A percentile compares a stretch with the other conserved stretches of the same genome.
Evolutionary conservation across 1,140 invertebrate genomes (phyloP).

Genomic region (Drosophila nasuta): DNA sequence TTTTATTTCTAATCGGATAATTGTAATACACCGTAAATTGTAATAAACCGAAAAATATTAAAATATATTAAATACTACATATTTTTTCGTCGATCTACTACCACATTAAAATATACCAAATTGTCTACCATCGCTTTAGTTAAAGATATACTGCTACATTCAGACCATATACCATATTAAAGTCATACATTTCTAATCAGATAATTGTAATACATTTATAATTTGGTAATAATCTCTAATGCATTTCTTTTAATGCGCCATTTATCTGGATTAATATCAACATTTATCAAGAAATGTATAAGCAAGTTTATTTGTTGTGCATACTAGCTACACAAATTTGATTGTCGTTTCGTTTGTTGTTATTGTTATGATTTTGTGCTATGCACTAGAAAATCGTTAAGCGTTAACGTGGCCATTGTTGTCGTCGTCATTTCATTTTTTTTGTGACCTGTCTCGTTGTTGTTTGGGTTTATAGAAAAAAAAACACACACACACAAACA

Average conservation of each 20-base stretch:
- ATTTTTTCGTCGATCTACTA: too few species aligned
- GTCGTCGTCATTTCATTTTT: constrained; percentile 52
- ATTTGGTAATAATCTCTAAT: constrained; percentile 3
- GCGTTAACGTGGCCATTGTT: constrained; percentile 47
- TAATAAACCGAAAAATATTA: too few species aligned
- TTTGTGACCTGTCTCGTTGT: constrained; percentile 21
- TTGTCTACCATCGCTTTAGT: too few species aligned
- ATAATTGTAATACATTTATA: constrained; percentile 22
- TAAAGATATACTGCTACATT: too few species aligned
- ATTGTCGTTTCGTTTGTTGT: constrained; percentile 18
- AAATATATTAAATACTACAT: too few species aligned
- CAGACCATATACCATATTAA: too few species aligned
- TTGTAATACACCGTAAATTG: too few species aligned
- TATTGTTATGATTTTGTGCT: constrained; percentile 40
- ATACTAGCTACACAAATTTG: too few species aligned
- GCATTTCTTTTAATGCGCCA: constrained; percentile 9
- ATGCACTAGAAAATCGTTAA: constrained; percentile 75
- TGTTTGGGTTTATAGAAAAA: not conserved
- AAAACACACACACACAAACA: constrained; percentile 53
- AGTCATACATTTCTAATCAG: not conserved
- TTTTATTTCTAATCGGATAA: too few species aligned
- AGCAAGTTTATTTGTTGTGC: not conserved
- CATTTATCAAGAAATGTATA: constrained; percentile 13
- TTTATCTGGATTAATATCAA: constrained; percentile 38
- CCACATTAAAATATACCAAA: too few species aligned